Conservation (phyloP, 2,888 invertebrate genomes). For the Aromia moschata region DNA sequence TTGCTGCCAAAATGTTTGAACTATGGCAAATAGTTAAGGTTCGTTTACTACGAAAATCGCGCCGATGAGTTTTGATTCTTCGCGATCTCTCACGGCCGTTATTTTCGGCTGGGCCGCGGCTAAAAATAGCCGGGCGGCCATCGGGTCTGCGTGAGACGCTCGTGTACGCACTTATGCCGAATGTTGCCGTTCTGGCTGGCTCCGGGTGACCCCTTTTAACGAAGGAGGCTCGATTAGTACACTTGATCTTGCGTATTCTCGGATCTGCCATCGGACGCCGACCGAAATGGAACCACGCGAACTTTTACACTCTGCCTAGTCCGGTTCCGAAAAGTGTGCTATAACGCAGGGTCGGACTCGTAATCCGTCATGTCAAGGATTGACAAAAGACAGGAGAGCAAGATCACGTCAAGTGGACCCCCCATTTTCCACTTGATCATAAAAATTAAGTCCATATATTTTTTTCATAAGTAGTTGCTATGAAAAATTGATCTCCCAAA, state of each 20-base stretch:
- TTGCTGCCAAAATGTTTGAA: slow-evolving; percentile 61
- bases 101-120: slow-evolving; percentile 9
- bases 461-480: too few species aligned
- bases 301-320: too few species aligned
- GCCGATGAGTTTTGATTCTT: slow-evolving; percentile 30
- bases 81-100: slow-evolving; percentile 23
- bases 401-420: too few species aligned
- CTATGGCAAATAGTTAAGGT: slow-evolving; percentile 60
- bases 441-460: too few species aligned
- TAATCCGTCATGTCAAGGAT: too few species aligned
- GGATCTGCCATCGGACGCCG: too few species aligned
- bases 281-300: too few species aligned
- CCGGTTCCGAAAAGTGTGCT: too few species aligned
- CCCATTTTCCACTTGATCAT: too few species aligned
- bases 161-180: slow-evolving; percentile 9
- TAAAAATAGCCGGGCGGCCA: slow-evolving; percentile 6
- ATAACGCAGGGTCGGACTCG: too few species aligned
- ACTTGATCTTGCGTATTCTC: slow-evolving; percentile 4
- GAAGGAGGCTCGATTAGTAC: not conserved
- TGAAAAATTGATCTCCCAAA: too few species aligned
- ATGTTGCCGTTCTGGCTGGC: slow-evolving; percentile 3
- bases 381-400: too few species aligned
- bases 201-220: not conserved
- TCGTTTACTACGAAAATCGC: slow-evolving; percentile 56
- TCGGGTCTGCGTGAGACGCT: not conserved